phyloP scores from a whole-genome alignment of 2,888 invertebrate species.

The Plebejus melissa region DNA sequence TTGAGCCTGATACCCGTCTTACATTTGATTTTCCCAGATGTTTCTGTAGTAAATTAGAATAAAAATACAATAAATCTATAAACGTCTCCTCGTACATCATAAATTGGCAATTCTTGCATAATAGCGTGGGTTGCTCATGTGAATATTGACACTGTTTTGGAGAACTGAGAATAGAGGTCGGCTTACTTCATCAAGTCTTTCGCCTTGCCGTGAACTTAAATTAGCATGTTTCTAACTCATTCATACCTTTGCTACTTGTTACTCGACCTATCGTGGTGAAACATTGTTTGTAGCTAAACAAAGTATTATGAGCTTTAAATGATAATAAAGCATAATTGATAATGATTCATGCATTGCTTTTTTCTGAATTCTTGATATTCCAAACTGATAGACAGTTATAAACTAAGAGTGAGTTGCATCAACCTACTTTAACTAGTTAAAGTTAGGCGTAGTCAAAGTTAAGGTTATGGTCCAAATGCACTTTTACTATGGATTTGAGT shows the following conservation, averaged over 20 bases:
- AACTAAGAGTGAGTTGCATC: background rate
- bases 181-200: background rate
- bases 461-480: too few relatives aligned
- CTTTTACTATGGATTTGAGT: too few relatives aligned
- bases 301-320: too few relatives aligned
- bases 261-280: background rate
- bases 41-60: background rate
- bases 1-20: background rate
- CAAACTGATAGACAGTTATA: background rate
- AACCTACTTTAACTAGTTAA: too few relatives aligned
- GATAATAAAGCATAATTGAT: background rate
- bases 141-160: conserved; percentile 18
- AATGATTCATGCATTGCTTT: background rate
- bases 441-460: too few relatives aligned
- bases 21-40: background rate
- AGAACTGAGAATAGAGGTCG: conserved; percentile 4
- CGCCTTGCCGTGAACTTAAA: background rate
- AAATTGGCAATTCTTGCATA: conserved; percentile 9
- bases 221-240: conserved; percentile 2
- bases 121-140: conserved; percentile 15
- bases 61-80: conserved; percentile 2
- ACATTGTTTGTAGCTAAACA: too few relatives aligned
- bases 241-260: background rate
- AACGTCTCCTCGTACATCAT: background rate
- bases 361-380: background rate